Evolutionary conservation across 2,797 vertebrate species (phyloP).

Genomic region (Todus mexicanus): DNA sequence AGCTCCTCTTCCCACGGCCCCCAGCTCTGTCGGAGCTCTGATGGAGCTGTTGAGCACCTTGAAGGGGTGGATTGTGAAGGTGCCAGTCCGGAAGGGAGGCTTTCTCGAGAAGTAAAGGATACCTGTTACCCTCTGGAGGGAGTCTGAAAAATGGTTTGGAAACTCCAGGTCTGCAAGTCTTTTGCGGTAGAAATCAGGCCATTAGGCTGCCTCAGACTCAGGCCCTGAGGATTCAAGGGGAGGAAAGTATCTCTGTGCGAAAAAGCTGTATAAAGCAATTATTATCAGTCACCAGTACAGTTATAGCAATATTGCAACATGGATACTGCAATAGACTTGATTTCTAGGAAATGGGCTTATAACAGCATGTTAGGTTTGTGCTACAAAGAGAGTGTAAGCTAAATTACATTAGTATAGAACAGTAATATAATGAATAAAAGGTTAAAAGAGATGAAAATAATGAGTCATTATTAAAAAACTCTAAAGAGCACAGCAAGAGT

Average conservation of each 20-base stretch:
- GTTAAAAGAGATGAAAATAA: constrained; percentile 1
- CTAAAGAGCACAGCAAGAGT: not conserved
- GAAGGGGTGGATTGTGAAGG: not conserved
- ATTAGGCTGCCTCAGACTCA: not conserved
- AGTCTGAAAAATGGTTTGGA: constrained; percentile 47
- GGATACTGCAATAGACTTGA: not conserved
- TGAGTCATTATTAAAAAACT: not conserved
- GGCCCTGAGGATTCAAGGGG: not conserved
- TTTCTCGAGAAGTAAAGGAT: not conserved
- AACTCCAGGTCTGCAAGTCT: not conserved
- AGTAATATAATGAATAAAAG: not conserved
- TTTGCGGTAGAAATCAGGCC: not conserved
- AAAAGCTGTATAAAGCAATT: not conserved
- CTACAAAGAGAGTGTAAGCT: not conserved
- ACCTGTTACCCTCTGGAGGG: not conserved
- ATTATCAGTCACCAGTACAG: not conserved
- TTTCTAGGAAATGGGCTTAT: not conserved
- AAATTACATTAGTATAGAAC: not conserved
- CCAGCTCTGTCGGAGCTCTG: not conserved
- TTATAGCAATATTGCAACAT: not conserved
- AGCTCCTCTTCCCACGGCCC: not conserved
- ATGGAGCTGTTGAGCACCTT: not conserved
- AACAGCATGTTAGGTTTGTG: not conserved
- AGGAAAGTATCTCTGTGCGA: not conserved
- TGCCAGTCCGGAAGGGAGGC: not conserved